Percentiles rank a stretch among this genome's conserved stretches.
Conservation (phyloP, 1,140 invertebrate genomes). For the Hydropsyche tenuis region DNA sequence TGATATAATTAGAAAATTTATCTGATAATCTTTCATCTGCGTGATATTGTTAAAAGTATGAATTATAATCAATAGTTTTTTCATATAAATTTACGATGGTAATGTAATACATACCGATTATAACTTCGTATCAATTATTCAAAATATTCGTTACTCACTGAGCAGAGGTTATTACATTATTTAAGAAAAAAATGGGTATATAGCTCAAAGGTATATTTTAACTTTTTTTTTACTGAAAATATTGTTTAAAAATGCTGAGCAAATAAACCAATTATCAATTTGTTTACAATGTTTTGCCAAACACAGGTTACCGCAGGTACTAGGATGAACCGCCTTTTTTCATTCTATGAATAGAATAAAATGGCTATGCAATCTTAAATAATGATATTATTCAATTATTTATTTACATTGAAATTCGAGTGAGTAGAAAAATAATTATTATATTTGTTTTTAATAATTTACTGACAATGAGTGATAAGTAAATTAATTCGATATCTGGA, state of each 20-base stretch:
- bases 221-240: conserved; percentile 8
- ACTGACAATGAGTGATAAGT: not conserved
- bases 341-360: no score
- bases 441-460: not conserved
- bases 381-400: conserved; percentile 1
- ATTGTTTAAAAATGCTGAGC: conserved; percentile 46
- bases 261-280: conserved; percentile 51
- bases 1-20: no score
- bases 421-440: not conserved
- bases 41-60: no score
- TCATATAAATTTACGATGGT: no score
- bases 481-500: not conserved
- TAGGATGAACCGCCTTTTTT: conserved; percentile 24
- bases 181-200: no score
- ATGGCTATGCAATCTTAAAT: not conserved
- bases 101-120: no score
- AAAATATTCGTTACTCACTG: no score
- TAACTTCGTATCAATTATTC: no score
- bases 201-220: not conserved
- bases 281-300: conserved; percentile 47
- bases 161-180: no score
- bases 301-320: conserved; percentile 8
- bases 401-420: not conserved
- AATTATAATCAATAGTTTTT: no score
- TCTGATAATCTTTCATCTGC: no score